Conservation (phyloP, 37 sponge, comb jelly and placozoan genomes). For the Corticium candelabrum region DNA sequence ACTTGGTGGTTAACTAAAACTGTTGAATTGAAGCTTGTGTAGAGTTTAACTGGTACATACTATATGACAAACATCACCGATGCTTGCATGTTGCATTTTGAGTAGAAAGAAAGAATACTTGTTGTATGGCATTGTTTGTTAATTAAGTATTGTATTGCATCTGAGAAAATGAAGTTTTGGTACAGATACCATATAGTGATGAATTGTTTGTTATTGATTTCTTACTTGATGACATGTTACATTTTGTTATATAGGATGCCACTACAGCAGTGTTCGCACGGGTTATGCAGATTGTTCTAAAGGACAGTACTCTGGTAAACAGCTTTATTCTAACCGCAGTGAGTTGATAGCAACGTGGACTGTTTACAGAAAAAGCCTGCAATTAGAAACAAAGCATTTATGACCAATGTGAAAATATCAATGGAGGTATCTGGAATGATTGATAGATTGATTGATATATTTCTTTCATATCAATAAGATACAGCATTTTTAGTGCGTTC, state of each 20-base stretch:
- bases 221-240: not conserved
- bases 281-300: not conserved
- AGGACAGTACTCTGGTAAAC: conserved; percentile 9
- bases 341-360: not conserved
- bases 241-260: conserved; percentile 9
- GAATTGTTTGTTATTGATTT: not conserved
- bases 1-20: no score
- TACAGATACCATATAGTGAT: not conserved
- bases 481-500: not conserved
- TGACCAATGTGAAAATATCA: conserved; percentile 7
- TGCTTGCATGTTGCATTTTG: no score
- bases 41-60: no score
- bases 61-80: no score
- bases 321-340: not conserved
- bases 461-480: not conserved
- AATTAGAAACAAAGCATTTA: not conserved
- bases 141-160: no score
- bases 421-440: conserved; percentile 6
- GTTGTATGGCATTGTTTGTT: no score
- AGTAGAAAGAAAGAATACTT: no score
- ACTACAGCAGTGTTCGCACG: conserved; percentile 2
- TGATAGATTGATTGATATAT: not conserved
- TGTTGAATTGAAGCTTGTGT: no score
- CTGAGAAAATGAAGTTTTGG: no score
- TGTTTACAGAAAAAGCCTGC: conserved; percentile 31